Percentiles rank a stretch among this genome's conserved stretches.
phyloP scores from a whole-genome alignment of 35 echinoderm and acorn worm genomes.

The Ophiothrix spiculata region DNA sequence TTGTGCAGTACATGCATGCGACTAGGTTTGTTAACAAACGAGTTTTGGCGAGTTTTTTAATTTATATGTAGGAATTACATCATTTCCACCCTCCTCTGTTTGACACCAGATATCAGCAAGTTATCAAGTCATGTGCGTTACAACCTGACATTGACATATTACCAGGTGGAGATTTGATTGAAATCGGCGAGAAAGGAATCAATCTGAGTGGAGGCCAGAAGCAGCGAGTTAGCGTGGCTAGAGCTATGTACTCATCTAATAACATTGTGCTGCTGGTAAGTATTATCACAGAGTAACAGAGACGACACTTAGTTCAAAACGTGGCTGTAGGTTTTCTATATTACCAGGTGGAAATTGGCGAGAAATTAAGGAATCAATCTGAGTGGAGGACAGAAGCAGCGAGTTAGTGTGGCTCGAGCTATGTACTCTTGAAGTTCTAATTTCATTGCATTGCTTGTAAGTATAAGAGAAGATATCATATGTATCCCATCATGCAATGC shows the following conservation, averaged over 20 bases:
- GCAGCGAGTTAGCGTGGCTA: constrained; percentile 74
- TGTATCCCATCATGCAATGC: too few species aligned
- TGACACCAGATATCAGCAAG: constrained; percentile 51
- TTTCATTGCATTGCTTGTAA: constrained; percentile 62
- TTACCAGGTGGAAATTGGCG: constrained; percentile 90
- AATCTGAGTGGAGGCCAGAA: constrained; percentile 92
- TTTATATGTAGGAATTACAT: too few species aligned
- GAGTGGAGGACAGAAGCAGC: constrained; percentile 85
- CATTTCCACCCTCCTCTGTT: too few species aligned
- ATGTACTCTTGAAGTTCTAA: constrained; percentile 60
- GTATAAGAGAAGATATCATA: too few species aligned
- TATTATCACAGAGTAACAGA: too few species aligned
- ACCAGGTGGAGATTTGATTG: constrained; percentile 62
- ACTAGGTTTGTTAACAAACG: too few species aligned
- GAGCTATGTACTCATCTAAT: constrained; percentile 66
- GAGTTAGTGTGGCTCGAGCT: constrained; percentile 72
- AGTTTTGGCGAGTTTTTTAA: too few species aligned
- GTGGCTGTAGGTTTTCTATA: too few species aligned
- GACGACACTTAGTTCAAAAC: too few species aligned
- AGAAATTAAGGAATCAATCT: constrained; percentile 93
- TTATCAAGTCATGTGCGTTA: constrained; percentile 55
- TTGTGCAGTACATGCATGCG: too few species aligned
- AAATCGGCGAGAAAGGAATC: constrained; percentile 92
- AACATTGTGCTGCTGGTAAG: constrained; percentile 62
- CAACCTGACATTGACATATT: constrained; percentile 86